Conservation (phyloP, 2,113 vertebrate genomes). For the Cryptotis parvus region DNA sequence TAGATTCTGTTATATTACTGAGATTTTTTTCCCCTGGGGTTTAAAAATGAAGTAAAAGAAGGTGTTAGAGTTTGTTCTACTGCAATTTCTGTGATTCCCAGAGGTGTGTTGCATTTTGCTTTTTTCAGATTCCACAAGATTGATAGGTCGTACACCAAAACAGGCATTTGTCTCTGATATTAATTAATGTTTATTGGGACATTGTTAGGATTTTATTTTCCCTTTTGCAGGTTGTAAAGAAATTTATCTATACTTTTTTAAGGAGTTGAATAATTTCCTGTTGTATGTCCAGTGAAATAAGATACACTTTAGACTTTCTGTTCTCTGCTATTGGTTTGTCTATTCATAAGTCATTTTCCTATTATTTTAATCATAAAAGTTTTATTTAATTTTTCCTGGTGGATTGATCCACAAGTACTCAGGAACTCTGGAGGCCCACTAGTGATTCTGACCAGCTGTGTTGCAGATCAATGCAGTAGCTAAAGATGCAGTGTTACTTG, state of each 20-base stretch:
- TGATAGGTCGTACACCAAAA: conserved; percentile 28
- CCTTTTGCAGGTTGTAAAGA: background rate
- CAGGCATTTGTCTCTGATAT: conserved; percentile 38
- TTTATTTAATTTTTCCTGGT: background rate
- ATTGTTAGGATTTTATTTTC: conserved; percentile 17
- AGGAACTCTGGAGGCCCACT: too few relatives aligned
- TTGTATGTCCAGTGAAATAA: background rate
- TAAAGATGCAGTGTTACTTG: too few relatives aligned
- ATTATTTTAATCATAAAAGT: conserved; percentile 31
- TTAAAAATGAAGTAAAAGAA: conserved; percentile 50
- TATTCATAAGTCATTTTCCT: background rate
- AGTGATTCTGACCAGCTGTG: too few relatives aligned
- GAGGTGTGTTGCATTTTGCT: background rate
- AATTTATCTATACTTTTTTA: conserved; percentile 31
- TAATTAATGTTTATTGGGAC: conserved; percentile 33
- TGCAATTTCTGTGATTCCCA: conserved; percentile 5
- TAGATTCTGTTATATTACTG: conserved; percentile 16
- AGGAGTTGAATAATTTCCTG: background rate
- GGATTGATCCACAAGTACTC: too few relatives aligned
- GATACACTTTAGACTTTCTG: conserved; percentile 42
- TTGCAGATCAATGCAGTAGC: too few relatives aligned
- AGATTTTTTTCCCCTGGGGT: conserved; percentile 20
- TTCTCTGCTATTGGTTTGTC: background rate
- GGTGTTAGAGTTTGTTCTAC: conserved; percentile 54
- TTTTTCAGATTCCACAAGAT: background rate